These are phyloP conservation scores for Cryptoprocta ferox DNA, from an alignment of 2,797 vertebrate genomes.

Conservation along the genomic window DNA sequence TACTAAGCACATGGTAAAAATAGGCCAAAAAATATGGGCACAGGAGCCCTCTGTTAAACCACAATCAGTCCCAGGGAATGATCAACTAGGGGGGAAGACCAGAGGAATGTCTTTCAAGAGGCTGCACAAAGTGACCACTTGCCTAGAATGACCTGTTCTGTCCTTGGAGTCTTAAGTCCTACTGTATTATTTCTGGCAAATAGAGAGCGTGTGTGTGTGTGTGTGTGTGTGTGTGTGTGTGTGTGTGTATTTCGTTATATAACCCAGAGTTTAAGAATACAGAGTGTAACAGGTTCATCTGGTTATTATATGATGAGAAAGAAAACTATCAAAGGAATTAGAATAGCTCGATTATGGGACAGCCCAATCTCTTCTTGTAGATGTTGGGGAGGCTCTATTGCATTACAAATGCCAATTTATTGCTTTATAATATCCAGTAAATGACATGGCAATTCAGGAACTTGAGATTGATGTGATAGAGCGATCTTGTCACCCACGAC, in stretches of 20 bases:
- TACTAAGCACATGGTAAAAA: background rate
- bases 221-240: too few species aligned
- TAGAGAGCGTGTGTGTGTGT: background rate
- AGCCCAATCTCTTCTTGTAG: background rate
- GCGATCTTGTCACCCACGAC: background rate
- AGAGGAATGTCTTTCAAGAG: background rate
- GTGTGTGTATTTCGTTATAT: background rate
- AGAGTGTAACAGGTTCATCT: background rate
- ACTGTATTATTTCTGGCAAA: background rate
- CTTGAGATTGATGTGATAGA: background rate
- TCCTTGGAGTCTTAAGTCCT: background rate
- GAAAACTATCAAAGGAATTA: background rate
- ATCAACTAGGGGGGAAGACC: background rate
- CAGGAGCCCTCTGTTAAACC: background rate
- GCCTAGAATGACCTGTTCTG: background rate
- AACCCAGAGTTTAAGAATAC: background rate
- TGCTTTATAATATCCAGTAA: background rate
- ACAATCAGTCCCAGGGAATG: too few species aligned
- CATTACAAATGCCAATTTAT: background rate
- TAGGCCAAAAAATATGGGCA: background rate
- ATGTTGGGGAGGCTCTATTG: background rate
- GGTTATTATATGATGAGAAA: background rate
- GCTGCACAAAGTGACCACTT: background rate
- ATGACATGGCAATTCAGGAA: background rate
- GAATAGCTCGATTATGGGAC: background rate